These are phyloP conservation scores for Standfussiana lucernea DNA, from an alignment of 2,888 invertebrate genomes.

Conservation along the genomic window DNA sequence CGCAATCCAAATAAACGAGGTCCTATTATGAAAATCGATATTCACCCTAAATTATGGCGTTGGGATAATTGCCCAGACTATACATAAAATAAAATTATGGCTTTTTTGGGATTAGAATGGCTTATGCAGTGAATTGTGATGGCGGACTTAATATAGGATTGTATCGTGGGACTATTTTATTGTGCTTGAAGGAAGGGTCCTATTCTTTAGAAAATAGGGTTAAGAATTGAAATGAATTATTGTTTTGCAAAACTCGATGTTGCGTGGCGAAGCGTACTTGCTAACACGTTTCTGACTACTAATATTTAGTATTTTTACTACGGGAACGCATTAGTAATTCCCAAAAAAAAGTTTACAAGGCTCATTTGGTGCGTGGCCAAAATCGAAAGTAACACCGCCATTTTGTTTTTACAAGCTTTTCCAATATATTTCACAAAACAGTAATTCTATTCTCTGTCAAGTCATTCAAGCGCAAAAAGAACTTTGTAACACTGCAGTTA, in stretches of 20 bases:
- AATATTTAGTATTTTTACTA: not conserved
- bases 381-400: no score
- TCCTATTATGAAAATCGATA: conserved; percentile 31
- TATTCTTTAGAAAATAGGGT: conserved; percentile 8
- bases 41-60: conserved; percentile 32
- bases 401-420: not conserved
- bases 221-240: not conserved
- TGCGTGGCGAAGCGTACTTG: not conserved
- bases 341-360: not conserved
- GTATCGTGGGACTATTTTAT: conserved; percentile 30
- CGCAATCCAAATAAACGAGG: conserved; percentile 4
- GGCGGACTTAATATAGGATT: conserved; percentile 15
- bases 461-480: not conserved
- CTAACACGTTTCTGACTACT: no score
- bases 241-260: not conserved
- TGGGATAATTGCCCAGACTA: conserved; percentile 42
- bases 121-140: conserved; percentile 51
- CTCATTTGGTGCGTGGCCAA: not conserved
- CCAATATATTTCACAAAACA: not conserved
- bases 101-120: conserved; percentile 50
- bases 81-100: conserved; percentile 51
- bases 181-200: not conserved
- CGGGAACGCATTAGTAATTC: not conserved
- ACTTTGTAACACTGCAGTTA: not conserved
- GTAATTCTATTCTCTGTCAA: not conserved